A percentile compares a stretch with the other conserved stretches of the same genome.
Conservation (phyloP, 2,888 invertebrate genomes). For the Limnephilus rhombicus region DNA sequence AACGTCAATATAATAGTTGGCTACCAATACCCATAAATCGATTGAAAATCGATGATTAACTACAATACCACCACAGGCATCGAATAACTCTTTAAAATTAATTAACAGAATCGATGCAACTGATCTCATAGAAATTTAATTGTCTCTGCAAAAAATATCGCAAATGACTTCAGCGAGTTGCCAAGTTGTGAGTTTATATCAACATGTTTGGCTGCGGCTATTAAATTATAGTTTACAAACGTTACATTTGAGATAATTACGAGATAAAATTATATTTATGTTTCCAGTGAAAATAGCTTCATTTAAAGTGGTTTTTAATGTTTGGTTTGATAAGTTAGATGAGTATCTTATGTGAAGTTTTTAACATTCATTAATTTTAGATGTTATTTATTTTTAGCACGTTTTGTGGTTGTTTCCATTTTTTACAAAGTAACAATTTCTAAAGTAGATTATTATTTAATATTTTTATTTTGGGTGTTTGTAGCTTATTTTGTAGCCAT, state of each 20-base stretch:
- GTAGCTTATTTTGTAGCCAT: no score
- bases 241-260: not conserved
- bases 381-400: not conserved
- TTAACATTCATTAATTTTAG: not conserved
- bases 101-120: not conserved
- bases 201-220: not conserved
- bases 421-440: no score
- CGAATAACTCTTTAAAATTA: not conserved
- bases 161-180: not conserved
- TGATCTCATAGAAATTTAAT: slow-evolving; percentile 18
- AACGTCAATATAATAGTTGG: not conserved
- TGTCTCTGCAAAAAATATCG: not conserved
- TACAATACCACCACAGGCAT: not conserved
- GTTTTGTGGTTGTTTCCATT: no score
- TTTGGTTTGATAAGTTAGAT: not conserved
- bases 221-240: not conserved
- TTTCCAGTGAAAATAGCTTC: not conserved
- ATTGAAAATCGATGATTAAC: slow-evolving; percentile 4
- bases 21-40: not conserved
- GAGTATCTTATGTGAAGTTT: not conserved
- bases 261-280: not conserved
- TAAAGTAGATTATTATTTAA: no score
- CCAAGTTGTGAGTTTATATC: not conserved
- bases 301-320: not conserved
- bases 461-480: no score